Conservation (phyloP, 2,888 invertebrate genomes). For the Nephrotoma guestfalica region DNA sequence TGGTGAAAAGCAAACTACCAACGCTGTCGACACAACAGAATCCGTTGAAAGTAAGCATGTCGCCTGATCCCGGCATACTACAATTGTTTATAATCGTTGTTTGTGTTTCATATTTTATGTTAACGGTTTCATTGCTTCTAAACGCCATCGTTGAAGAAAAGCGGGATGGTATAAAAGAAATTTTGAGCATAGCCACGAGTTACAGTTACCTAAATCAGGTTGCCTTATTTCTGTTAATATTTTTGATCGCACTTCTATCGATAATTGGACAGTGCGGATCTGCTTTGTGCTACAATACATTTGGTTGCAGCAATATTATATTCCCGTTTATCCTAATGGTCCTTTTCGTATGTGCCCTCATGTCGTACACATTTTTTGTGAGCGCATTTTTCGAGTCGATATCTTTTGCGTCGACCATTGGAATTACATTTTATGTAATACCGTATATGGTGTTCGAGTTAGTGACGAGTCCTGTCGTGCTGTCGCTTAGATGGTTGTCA, state of each 20-base stretch:
- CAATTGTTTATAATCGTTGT: neutral
- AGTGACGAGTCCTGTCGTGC: slow-evolving; percentile 6
- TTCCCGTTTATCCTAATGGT: slow-evolving; percentile 16
- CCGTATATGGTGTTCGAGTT: slow-evolving; percentile 21
- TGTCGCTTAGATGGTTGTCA: slow-evolving; percentile 1
- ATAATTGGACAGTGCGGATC: slow-evolving; percentile 15
- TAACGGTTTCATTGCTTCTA: neutral
- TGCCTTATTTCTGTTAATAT: slow-evolving; percentile 24
- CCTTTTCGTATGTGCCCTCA: slow-evolving; percentile 21
- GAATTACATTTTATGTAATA: slow-evolving; percentile 22
- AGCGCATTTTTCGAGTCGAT: slow-evolving; percentile 26
- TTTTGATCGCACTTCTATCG: slow-evolving; percentile 19
- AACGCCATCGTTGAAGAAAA: slow-evolving; percentile 42
- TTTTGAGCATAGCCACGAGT: slow-evolving; percentile 22
- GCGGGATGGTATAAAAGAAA: slow-evolving; percentile 37
- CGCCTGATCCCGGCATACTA: neutral
- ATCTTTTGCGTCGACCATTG: slow-evolving; percentile 29
- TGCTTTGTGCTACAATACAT: neutral
- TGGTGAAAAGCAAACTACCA: neutral
- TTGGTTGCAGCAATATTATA: neutral
- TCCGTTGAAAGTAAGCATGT: neutral
- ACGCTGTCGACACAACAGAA: neutral
- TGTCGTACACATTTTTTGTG: slow-evolving; percentile 27
- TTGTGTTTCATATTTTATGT: neutral
- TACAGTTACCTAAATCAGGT: slow-evolving; percentile 27